Evolutionary conservation across 2,113 vertebrate genomes (phyloP).

Genomic region (Tragelaphus strepsiceros): DNA sequence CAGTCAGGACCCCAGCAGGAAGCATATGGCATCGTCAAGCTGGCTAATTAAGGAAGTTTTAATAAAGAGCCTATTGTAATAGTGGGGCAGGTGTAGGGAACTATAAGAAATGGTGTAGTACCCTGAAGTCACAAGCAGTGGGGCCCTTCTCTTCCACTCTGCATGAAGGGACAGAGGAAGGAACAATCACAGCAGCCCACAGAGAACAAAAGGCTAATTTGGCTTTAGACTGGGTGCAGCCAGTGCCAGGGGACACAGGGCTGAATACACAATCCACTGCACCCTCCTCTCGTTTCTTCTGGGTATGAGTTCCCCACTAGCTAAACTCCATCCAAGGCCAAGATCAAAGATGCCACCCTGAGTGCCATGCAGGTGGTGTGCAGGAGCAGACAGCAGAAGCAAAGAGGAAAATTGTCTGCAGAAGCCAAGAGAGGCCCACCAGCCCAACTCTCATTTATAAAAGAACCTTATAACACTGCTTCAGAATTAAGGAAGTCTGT

Average conservation of each 20-base stretch:
- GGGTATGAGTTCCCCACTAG: not conserved
- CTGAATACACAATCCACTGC: not conserved
- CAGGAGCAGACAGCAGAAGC: not conserved
- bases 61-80: not conserved
- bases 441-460: not conserved
- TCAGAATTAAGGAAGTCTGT: not conserved
- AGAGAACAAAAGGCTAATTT: not conserved
- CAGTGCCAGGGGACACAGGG: not conserved
- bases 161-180: not conserved
- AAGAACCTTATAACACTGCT: not conserved
- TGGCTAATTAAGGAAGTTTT: not conserved
- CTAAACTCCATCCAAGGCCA: not conserved
- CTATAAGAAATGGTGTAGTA: not conserved
- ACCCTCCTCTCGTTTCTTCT: not conserved
- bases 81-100: not conserved
- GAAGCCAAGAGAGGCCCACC: not conserved
- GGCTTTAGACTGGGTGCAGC: not conserved
- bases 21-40: not conserved
- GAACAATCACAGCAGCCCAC: not conserved
- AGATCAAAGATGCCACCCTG: not conserved
- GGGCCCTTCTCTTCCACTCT: not conserved
- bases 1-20: not conserved
- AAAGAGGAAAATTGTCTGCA: too few relatives aligned
- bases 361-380: accelerated
- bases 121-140: not conserved